Evolutionary conservation across 1,140 invertebrate species (phyloP).

Genomic region (Plodia interpunctella): DNA sequence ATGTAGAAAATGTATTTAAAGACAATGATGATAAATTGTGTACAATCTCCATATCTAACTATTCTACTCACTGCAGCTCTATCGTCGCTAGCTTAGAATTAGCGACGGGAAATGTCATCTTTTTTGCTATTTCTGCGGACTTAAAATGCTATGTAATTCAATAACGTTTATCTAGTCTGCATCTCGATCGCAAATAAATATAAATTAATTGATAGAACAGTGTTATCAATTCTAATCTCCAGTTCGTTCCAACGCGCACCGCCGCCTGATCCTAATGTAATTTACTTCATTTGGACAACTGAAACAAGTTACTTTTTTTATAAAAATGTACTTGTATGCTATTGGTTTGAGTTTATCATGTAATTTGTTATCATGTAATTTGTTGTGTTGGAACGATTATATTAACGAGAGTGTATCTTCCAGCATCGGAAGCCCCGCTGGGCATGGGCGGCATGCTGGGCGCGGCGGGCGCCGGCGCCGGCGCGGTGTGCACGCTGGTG

Average conservation of each 20-base stretch:
- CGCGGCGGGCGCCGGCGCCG: constrained; percentile 45
- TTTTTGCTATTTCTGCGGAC: background rate
- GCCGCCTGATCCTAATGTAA: no score
- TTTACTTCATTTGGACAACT: no score
- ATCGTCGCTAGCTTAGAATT: constrained; percentile 1
- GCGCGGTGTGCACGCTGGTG: constrained; percentile 41
- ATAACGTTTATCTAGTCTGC: background rate
- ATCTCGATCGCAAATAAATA: background rate
- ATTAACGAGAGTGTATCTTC: background rate
- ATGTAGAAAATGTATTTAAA: no score
- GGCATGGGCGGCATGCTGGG: constrained; percentile 49
- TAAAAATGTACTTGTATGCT: no score
- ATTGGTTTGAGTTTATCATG: no score
- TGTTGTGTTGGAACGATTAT: background rate
- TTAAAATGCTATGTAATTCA: background rate
- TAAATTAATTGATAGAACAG: background rate
- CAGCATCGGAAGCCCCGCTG: constrained; percentile 49
- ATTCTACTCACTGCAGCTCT: background rate
- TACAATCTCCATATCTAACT: background rate
- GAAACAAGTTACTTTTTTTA: no score
- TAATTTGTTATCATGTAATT: no score
- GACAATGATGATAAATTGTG: background rate
- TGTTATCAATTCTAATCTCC: no score
- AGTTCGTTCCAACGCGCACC: no score
- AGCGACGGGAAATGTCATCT: background rate